Percentiles rank a stretch among this genome's conserved stretches.
Evolutionary conservation across 1,140 invertebrate species (phyloP).

Genomic region (Brachionus rubens): DNA sequence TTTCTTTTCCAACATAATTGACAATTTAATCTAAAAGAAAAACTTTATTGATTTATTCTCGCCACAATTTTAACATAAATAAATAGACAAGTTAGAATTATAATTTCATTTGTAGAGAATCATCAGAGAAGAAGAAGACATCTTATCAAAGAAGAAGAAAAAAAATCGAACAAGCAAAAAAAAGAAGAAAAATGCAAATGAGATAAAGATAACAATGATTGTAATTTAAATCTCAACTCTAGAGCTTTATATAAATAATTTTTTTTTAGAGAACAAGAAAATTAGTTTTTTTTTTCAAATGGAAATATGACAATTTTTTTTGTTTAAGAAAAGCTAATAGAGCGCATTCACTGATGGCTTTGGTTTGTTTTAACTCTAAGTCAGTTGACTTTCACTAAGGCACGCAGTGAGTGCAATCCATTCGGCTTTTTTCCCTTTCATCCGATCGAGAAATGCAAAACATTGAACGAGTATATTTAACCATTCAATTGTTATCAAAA

Average conservation of each 20-base stretch:
- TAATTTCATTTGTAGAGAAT: slow-evolving; percentile 28
- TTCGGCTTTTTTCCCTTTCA: not conserved
- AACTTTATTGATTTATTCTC: slow-evolving; percentile 32
- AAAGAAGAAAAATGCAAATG: slow-evolving; percentile 38
- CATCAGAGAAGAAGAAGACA: not conserved
- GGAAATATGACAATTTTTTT: not conserved
- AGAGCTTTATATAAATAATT: not conserved
- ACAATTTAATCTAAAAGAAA: too few relatives aligned
- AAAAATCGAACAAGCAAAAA: not conserved
- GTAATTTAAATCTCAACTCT: slow-evolving; percentile 19
- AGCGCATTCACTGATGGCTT: slow-evolving; percentile 42
- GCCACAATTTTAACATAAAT: not conserved
- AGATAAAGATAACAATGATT: slow-evolving; percentile 43
- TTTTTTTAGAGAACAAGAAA: slow-evolving; percentile 1
- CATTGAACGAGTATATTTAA: too few relatives aligned
- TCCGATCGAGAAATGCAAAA: too few relatives aligned
- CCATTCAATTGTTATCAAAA: too few relatives aligned
- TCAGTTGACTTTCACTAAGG: not conserved
- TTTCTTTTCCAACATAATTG: not conserved
- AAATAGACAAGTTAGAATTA: slow-evolving; percentile 28
- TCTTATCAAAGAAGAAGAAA: not conserved
- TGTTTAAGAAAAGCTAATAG: slow-evolving; percentile 15
- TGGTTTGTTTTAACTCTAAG: slow-evolving; percentile 5
- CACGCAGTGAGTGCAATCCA: slow-evolving; percentile 43
- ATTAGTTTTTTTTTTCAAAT: too few relatives aligned